Conservation (phyloP, 2,797 vertebrate genomes). For the Tarsius wallacei region DNA sequence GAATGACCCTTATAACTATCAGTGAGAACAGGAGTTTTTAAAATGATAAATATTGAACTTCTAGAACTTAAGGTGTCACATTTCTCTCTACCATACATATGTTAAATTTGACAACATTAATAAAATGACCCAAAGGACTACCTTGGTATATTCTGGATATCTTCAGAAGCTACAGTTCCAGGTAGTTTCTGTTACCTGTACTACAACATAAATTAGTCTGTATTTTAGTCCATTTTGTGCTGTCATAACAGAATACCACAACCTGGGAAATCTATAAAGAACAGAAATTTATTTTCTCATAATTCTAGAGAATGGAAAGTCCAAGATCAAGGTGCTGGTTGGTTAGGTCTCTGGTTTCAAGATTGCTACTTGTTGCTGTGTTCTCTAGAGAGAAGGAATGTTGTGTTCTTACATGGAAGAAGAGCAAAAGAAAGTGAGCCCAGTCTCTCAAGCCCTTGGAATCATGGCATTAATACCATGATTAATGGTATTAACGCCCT, state of each 20-base stretch:
- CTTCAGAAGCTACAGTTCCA: background rate
- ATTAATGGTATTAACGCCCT: too few relatives aligned
- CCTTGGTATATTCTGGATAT: background rate
- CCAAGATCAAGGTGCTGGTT: background rate
- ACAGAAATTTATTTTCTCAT: background rate
- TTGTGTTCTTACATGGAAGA: background rate
- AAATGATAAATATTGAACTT: background rate
- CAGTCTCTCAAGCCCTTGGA: background rate
- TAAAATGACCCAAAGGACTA: background rate
- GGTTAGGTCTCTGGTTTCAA: background rate
- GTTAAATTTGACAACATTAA: slow-evolving; percentile 6
- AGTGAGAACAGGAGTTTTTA: background rate
- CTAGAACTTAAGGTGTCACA: background rate
- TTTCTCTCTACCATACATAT: background rate
- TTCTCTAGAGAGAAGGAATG: background rate
- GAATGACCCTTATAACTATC: background rate
- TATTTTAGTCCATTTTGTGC: background rate
- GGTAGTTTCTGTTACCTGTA: background rate
- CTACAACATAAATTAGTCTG: background rate
- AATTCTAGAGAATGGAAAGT: background rate
- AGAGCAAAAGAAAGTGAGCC: background rate
- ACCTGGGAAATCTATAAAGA: background rate
- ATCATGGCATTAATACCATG: background rate
- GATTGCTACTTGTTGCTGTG: background rate
- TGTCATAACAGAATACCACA: background rate